These are phyloP conservation scores for Coptotermes formosanus DNA, from an alignment of 1,140 invertebrate genomes.

Conservation along the genomic window DNA sequence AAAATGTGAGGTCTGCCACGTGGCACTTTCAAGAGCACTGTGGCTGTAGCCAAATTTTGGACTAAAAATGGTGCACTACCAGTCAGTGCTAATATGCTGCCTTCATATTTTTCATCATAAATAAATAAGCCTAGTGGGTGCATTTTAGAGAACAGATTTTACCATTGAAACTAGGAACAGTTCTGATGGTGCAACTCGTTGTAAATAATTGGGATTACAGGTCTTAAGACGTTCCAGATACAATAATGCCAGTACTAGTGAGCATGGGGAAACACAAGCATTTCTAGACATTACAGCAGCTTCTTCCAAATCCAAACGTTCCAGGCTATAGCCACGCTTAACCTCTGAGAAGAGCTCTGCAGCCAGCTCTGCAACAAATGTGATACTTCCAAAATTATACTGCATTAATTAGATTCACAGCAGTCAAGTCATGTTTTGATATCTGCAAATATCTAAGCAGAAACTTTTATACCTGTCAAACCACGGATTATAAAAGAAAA, in stretches of 20 bases:
- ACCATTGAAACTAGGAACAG: slow-evolving; percentile 91
- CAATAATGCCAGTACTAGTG: slow-evolving; percentile 76
- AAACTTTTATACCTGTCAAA: not conserved
- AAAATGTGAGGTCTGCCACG: too few relatives aligned
- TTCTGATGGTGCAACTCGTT: slow-evolving; percentile 78
- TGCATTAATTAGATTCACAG: not conserved
- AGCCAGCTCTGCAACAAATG: slow-evolving; percentile 66
- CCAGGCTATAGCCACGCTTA: slow-evolving; percentile 66
- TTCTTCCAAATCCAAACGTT: slow-evolving; percentile 74
- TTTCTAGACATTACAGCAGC: slow-evolving; percentile 74
- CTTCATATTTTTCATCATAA: too few relatives aligned
- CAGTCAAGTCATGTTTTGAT: slow-evolving; percentile 16
- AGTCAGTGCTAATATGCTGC: too few relatives aligned
- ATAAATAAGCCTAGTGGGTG: too few relatives aligned
- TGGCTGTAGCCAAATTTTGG: too few relatives aligned
- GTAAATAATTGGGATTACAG: slow-evolving; percentile 79
- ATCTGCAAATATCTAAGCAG: slow-evolving; percentile 8
- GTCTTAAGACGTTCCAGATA: slow-evolving; percentile 83
- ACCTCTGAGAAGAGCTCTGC: slow-evolving; percentile 77
- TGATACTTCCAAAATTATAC: not conserved
- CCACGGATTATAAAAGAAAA: not conserved
- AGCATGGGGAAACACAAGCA: slow-evolving; percentile 83
- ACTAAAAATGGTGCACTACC: too few relatives aligned
- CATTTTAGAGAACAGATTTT: slow-evolving; percentile 40
- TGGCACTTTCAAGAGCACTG: too few relatives aligned